These are phyloP conservation scores for Acyrthosiphon pisum DNA, from an alignment of 1,140 invertebrate species.

Conservation along the genomic window DNA sequence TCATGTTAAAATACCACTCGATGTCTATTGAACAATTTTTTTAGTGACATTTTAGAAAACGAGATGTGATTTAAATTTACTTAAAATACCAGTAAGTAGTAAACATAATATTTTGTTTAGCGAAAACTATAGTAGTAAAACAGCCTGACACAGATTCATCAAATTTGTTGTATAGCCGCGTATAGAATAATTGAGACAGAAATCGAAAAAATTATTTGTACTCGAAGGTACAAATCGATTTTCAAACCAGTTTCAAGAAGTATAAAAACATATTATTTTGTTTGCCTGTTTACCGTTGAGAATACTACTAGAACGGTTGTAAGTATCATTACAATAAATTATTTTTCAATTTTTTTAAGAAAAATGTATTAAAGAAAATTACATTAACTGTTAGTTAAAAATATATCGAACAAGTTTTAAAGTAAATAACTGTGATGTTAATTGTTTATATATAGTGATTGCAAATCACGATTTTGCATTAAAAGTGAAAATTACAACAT, in stretches of 20 bases:
- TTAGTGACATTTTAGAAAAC: neutral
- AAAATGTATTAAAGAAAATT: neutral
- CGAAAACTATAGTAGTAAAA: neutral
- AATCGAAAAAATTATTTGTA: neutral
- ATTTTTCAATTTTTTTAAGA: neutral
- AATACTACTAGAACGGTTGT: neutral
- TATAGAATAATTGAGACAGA: neutral
- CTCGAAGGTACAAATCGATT: neutral
- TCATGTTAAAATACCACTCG: neutral
- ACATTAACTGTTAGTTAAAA: neutral
- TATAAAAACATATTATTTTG: slow-evolving; percentile 1
- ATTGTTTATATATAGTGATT: neutral
- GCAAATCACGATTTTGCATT: neutral
- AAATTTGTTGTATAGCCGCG: neutral
- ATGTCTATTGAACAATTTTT: neutral
- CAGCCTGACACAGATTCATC: neutral
- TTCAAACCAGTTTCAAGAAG: neutral
- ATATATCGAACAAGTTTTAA: neutral
- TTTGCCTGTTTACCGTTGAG: neutral
- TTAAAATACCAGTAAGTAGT: neutral
- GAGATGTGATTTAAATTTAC: neutral
- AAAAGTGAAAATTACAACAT: neutral
- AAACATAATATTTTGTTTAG: neutral
- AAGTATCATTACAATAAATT: slow-evolving; percentile 10
- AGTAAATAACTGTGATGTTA: neutral